Base-by-base conservation (phyloP, 2,888 invertebrate genomes). In the Trichogramma evanescens region DNA sequence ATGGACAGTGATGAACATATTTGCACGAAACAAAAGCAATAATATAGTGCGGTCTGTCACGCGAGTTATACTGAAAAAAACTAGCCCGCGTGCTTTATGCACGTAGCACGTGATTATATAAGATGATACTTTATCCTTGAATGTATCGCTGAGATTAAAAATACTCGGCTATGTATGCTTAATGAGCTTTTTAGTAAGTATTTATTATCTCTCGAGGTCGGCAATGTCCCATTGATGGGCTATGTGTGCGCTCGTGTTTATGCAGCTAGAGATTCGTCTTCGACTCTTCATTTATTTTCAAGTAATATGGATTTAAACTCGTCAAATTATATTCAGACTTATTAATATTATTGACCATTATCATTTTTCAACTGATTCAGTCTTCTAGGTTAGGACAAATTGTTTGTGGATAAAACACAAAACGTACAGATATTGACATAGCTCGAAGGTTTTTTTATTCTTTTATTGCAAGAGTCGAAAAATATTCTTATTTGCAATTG, bases 11-110 rank as follows among this genome's bases (percentile, higher is more conserved):
- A 58, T 58, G 52, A 58, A 58, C 58, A 53, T 58, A 58, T 54
- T 59, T 54, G 50, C 54, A 50, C 54, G 54, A 54, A 59, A 59
- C 54, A 54, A 59, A 26, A 59, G 54, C 49, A 50, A 49, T 58
- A 53, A 59, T 40, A 49, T 59, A 59, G 54, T 50, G 40, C 44
- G 6, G 9, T 6, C 45, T 50, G 59, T 54, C 54, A 54, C 54
- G 54, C 54, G 50, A 59, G 26, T 26, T 26, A 26, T 26, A 3
- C 26, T 26, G 3, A 26, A 26, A 26, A 26, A 26, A 54, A 54
- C 41, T 50, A 26, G 26, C 26, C 26, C 26, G 26, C 26, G 26
- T 26, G 26, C 26, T 26, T 26, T 59, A 42, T 54, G 50, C 54
- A 26, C 50, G 54, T 54, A 41, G 8, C 8, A n/a, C 38, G 10